These are phyloP conservation scores for Lepisosteus oculatus DNA, from an alignment of 2,113 vertebrate species.

Conservation along the genomic window DNA sequence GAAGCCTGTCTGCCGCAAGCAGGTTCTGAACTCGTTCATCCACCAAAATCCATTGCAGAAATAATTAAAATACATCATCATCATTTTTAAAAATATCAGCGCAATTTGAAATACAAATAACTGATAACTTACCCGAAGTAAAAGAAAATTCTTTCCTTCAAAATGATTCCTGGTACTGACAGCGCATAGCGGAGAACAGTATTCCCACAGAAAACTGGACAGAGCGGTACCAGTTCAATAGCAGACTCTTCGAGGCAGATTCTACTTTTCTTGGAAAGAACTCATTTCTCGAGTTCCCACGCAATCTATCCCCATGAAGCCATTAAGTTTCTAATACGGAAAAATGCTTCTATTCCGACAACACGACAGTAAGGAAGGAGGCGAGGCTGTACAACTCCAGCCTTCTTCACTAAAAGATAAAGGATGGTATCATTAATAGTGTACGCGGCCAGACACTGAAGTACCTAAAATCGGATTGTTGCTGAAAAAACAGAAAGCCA, in stretches of 20 bases:
- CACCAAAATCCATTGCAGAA: constrained; percentile 1
- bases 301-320: constrained; percentile 56
- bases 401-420: constrained; percentile 38
- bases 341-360: constrained; percentile 21
- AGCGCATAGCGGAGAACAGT: constrained; percentile 50
- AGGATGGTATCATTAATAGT: constrained; percentile 21
- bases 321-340: constrained; percentile 31
- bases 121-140: constrained; percentile 56
- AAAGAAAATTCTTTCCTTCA: constrained; percentile 44
- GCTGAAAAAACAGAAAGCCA: constrained; percentile 9
- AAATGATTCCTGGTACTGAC: constrained; percentile 52
- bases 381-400: constrained; percentile 42
- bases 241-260: constrained; percentile 60
- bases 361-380: constrained; percentile 12
- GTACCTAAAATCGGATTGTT: constrained; percentile 21
- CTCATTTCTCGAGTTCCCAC: constrained; percentile 55
- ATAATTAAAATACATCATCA: background rate
- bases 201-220: constrained; percentile 36
- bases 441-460: constrained; percentile 16
- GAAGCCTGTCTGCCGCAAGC: constrained; percentile 4
- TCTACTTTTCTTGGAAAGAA: constrained; percentile 58
- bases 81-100: background rate
- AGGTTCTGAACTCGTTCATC: background rate
- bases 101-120: constrained; percentile 16
- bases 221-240: constrained; percentile 43